Evolutionary conservation across 53 echinoderm and acorn worm species (phyloP).

Genomic region (Stichopus horrens): DNA sequence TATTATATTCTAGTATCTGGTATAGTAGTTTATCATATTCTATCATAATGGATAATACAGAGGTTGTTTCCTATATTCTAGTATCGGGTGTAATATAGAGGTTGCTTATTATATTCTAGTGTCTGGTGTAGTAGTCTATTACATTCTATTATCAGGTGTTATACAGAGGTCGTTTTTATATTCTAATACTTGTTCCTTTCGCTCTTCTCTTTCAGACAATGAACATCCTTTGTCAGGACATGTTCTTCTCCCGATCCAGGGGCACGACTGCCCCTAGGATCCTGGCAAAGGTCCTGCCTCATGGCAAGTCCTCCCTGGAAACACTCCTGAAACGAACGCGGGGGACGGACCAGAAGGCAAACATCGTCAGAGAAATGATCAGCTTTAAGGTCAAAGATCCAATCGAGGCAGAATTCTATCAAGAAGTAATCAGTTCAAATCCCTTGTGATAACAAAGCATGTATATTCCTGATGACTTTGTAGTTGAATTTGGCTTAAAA

Average conservation of each 20-base stretch:
- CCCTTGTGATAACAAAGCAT: neutral
- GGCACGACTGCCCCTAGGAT: conserved; percentile 63
- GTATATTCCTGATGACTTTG: no score
- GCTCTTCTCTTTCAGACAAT: conserved; percentile 62
- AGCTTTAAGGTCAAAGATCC: conserved; percentile 73
- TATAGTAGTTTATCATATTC: no score
- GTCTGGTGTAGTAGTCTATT: no score
- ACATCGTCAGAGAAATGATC: conserved; percentile 81
- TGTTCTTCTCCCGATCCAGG: conserved; percentile 96
- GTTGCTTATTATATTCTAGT: no score
- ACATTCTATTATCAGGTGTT: no score
- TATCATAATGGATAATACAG: no score
- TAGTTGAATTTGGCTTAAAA: no score
- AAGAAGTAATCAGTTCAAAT: conserved; percentile 55
- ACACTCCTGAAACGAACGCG: conserved; percentile 70
- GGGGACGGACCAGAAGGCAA: conserved; percentile 74
- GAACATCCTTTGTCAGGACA: conserved; percentile 94
- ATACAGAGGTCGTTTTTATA: neutral
- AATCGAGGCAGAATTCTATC: conserved; percentile 73
- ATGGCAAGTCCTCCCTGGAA: conserved; percentile 83
- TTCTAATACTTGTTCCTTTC: no score
- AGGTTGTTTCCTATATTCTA: no score
- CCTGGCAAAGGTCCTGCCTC: conserved; percentile 62
- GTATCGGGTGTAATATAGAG: no score
- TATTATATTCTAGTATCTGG: no score